Percentiles rank a stretch among this genome's conserved stretches.
These are phyloP conservation scores for Indicator maculatus DNA, from an alignment of 2,113 vertebrate species.

Conservation along the genomic window DNA sequence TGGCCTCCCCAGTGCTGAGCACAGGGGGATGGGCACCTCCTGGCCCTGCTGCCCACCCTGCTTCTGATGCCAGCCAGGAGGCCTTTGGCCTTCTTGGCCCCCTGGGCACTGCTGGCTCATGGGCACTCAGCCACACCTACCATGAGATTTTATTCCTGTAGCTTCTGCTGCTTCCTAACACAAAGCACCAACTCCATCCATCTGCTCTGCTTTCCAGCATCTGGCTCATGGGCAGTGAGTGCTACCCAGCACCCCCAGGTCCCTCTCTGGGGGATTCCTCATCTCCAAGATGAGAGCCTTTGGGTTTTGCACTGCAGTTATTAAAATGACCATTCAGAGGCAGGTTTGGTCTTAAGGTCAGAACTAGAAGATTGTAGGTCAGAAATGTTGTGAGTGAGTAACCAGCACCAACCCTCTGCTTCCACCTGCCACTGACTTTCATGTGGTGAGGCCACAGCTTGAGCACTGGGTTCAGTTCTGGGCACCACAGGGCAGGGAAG, in stretches of 20 bases:
- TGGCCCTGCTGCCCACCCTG: too few species aligned
- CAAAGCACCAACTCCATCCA: neutral
- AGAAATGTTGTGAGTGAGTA: neutral
- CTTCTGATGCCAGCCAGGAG: too few species aligned
- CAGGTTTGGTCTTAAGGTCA: neutral
- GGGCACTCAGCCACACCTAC: neutral
- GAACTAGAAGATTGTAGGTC: neutral
- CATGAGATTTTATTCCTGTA: neutral
- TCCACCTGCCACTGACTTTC: neutral
- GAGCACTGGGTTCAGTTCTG: too few species aligned
- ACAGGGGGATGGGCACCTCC: too few species aligned
- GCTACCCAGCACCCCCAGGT: too few species aligned
- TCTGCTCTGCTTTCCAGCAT: accelerated
- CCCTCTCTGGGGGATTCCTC: neutral
- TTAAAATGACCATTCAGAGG: neutral
- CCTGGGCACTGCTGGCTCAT: too few species aligned
- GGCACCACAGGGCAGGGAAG: too few species aligned
- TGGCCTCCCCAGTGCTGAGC: too few species aligned
- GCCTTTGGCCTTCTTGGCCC: too few species aligned
- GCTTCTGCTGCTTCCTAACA: neutral
- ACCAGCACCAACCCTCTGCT: neutral
- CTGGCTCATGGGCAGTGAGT: too few species aligned
- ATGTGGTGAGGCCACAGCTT: neutral
- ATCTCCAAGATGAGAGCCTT: neutral
- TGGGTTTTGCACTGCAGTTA: neutral